phyloP scores from a whole-genome alignment of 2,888 invertebrate species.

The Synergus umbraculus region DNA sequence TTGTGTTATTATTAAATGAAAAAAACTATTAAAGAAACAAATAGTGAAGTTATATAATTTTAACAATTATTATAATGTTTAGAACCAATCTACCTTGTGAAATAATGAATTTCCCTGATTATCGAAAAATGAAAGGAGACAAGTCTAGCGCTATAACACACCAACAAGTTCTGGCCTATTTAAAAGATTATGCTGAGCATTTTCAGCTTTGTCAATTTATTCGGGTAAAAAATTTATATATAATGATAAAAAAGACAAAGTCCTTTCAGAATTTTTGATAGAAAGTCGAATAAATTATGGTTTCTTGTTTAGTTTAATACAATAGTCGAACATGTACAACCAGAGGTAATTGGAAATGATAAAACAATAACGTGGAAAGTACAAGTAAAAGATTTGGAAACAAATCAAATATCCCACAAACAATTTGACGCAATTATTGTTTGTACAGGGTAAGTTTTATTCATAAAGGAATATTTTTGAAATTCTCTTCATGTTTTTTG shows the following conservation, averaged over 20 bases:
- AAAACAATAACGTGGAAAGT: constrained; percentile 11
- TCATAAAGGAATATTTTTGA: neutral
- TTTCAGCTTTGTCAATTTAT: constrained; percentile 82
- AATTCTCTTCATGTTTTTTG: neutral
- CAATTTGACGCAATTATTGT: constrained; percentile 18
- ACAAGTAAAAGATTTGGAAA: constrained; percentile 21
- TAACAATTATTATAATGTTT: constrained; percentile 41
- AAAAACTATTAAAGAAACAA: neutral
- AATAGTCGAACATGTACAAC: constrained; percentile 18
- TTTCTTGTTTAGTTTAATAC: constrained; percentile 1
- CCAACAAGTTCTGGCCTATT: constrained; percentile 76
- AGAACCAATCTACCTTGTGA: constrained; percentile 90
- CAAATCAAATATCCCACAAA: constrained; percentile 1
- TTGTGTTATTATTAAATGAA: constrained; percentile 12
- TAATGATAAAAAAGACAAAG: no score
- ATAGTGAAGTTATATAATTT: neutral
- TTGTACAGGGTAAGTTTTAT: constrained; percentile 4
- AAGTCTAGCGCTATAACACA: constrained; percentile 14
- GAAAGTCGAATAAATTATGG: neutral
- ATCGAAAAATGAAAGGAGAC: constrained; percentile 79
- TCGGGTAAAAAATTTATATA: constrained; percentile 78
- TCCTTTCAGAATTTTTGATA: neutral
- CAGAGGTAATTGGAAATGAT: constrained; percentile 13
- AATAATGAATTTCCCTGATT: constrained; percentile 88
- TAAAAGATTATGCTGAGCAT: constrained; percentile 82